Percentiles rank a stretch among this genome's conserved stretches.
Conservation (phyloP, 2,888 invertebrate species). For the Diarsia rubi region DNA sequence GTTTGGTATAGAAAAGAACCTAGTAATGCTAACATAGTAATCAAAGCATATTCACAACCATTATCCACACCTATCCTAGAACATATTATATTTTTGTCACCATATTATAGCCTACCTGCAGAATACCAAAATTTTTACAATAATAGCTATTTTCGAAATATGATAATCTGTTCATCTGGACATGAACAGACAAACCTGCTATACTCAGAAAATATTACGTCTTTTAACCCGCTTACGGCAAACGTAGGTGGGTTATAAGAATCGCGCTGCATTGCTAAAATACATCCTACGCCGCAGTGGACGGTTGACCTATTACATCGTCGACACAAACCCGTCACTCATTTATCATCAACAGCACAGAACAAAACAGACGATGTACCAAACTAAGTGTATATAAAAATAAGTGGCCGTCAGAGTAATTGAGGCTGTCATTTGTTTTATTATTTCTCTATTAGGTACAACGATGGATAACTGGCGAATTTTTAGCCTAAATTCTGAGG, state of each 20-base stretch:
- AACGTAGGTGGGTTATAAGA: not conserved
- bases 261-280: not conserved
- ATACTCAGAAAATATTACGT: too few relatives aligned
- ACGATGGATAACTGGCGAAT: not conserved
- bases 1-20: not conserved
- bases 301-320: conserved; percentile 43
- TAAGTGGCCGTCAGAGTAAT: conserved; percentile 32
- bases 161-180: too few relatives aligned
- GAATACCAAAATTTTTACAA: too few relatives aligned
- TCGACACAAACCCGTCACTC: conserved; percentile 48
- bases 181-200: too few relatives aligned
- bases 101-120: too few relatives aligned
- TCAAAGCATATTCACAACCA: not conserved
- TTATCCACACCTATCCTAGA: not conserved
- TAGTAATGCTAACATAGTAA: not conserved
- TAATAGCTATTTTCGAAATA: not conserved
- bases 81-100: not conserved
- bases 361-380: conserved; percentile 45
- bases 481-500: not conserved
- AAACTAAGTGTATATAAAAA: conserved; percentile 50
- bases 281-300: not conserved
- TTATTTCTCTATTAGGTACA: conserved; percentile 54
- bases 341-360: conserved; percentile 65
- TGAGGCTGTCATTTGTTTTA: conserved; percentile 40
- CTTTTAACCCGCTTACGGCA: too few relatives aligned